Evolutionary conservation across 53 echinoderm and acorn worm species (phyloP), one percentile per base, ranked within the genome.

Genomic region (Antedon mediterranea): DNA sequence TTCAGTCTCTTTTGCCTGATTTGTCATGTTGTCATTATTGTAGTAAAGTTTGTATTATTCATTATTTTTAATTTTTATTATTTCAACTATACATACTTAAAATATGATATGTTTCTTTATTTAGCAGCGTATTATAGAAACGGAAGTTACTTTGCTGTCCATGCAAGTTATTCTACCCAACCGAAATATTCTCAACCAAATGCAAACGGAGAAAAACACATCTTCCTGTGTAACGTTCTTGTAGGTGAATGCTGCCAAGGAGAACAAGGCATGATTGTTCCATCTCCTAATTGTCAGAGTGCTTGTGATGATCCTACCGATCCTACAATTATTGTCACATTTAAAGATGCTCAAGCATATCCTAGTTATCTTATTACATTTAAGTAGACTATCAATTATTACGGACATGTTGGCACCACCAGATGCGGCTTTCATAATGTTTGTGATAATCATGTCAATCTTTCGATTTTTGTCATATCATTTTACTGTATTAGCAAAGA

Each of bases 331-430:
- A 83, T 76, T 71, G 87, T 87, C 28, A 78, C 83, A 3, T 87
- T 83, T 37, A 83, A 83, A 72, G 83, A 87, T 80, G 82, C 79
- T 8, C 87, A 87, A 32, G 87, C 87, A 8, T 87, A 87, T 42
- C 87, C 87, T 30, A 80, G 83, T 43, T 87, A 83, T 72, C 76
- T 87, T 29, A 83, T 87, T 43, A 83, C 79, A 76, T 83, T 87
- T 75, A 28, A 78, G 70, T 82, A 82, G 72, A n/a, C n/a, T n/a
- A n/a, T n/a, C n/a, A n/a, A n/a, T n/a, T n/a, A n/a, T n/a, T n/a
- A n/a, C n/a, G n/a, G n/a, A n/a, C n/a, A n/a, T n/a, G n/a, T n/a
- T n/a, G n/a, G n/a, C n/a, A n/a, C n/a, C n/a, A n/a, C n/a, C n/a
- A n/a, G n/a, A n/a, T n/a, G n/a, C n/a, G n/a, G n/a, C n/a, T n/a